phyloP scores from a whole-genome alignment of 2,797 vertebrate species.

The Arrhamphus sclerolepis region DNA sequence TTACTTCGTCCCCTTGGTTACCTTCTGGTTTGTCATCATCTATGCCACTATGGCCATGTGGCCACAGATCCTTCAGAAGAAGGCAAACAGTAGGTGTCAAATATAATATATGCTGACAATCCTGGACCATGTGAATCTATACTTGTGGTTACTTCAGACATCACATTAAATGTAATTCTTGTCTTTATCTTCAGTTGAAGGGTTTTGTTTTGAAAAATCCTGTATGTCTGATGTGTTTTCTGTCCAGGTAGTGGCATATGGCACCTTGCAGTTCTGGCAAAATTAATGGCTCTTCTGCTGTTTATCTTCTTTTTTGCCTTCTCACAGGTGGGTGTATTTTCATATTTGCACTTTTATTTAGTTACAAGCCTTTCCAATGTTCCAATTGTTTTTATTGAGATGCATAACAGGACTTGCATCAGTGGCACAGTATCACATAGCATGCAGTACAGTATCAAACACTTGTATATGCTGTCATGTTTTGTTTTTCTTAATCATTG shows the following conservation, averaged over 20 bases:
- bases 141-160: background rate
- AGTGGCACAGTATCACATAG: background rate
- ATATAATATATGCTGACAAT: background rate
- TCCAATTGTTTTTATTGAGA: too few relatives aligned
- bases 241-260: conserved; percentile 88
- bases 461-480: background rate
- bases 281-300: conserved; percentile 86
- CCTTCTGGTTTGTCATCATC: conserved; percentile 96
- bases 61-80: conserved; percentile 96
- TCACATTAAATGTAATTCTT: background rate
- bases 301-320: conserved; percentile 91
- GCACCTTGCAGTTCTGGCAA: conserved; percentile 89
- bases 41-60: conserved; percentile 91
- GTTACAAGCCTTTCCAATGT: too few relatives aligned
- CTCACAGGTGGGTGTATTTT: conserved; percentile 85
- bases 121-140: background rate
- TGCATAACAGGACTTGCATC: too few relatives aligned
- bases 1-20: conserved; percentile 97
- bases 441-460: background rate
- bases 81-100: conserved; percentile 86
- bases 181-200: conserved; percentile 2
- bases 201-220: background rate
- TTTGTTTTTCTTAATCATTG: background rate
- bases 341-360: too few relatives aligned
- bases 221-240: conserved; percentile 1